A percentile compares a stretch with the other conserved stretches of the same genome.
phyloP scores from a whole-genome alignment of 53 echinoderm and acorn worm species.

The Astropecten irregularis region DNA sequence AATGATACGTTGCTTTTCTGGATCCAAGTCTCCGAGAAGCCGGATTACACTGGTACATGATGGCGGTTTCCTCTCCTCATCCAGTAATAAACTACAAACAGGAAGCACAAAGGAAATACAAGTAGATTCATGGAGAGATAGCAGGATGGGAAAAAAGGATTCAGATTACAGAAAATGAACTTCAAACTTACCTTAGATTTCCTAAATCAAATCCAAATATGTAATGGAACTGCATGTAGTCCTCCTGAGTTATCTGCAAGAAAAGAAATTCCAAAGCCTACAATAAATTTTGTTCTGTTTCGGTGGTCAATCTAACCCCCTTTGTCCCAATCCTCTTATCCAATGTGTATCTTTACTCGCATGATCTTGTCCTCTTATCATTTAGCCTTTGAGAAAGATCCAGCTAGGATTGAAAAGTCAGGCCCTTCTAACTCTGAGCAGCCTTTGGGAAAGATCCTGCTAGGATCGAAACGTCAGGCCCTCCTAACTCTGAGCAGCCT shows the following conservation, averaged over 20 bases:
- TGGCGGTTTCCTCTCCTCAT: no score
- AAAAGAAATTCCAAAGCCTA: not conserved
- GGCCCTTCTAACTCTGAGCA: no score
- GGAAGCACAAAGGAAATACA: no score
- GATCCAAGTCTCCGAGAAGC: constrained; percentile 46
- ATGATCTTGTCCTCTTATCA: no score
- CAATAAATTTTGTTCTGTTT: not conserved
- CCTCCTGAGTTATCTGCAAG: constrained; percentile 74
- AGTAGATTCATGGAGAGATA: not conserved
- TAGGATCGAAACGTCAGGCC: no score
- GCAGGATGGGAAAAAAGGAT: not conserved
- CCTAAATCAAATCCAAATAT: constrained; percentile 86
- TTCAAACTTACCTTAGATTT: constrained; percentile 72
- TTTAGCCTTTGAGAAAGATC: no score
- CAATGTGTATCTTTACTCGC: no score
- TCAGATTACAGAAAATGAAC: not conserved
- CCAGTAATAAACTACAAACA: no score
- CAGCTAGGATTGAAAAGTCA: no score
- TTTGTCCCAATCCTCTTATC: no score
- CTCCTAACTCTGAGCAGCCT: no score
- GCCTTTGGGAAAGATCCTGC: no score
- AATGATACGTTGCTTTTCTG: constrained; percentile 31
- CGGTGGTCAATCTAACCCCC: not conserved
- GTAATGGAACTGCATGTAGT: constrained; percentile 76
- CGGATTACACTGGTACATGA: constrained; percentile 31